Percentiles rank a stretch among this genome's conserved stretches.
These are phyloP conservation scores for Mycetomoellerius zeteki DNA, from an alignment of 1,140 invertebrate species.

Conservation along the genomic window DNA sequence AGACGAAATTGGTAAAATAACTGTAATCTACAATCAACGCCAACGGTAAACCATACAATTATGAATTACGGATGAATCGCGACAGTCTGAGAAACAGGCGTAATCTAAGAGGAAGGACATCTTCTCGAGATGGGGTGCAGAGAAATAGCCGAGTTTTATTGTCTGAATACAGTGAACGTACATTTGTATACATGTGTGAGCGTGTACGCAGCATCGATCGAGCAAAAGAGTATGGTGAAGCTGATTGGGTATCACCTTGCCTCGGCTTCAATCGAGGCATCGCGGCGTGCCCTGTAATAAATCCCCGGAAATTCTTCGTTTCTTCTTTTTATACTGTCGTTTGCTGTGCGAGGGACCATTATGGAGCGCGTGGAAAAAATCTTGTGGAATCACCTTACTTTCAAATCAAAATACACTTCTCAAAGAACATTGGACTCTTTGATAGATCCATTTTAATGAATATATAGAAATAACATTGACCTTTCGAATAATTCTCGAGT, in stretches of 20 bases:
- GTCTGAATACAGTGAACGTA: not conserved
- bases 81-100: conserved; percentile 50
- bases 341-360: conserved; percentile 9
- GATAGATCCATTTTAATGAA: conserved; percentile 8
- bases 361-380: conserved; percentile 22
- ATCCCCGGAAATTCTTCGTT: conserved; percentile 66
- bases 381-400: conserved; percentile 20
- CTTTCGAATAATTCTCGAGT: not conserved
- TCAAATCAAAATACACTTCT: conserved; percentile 32
- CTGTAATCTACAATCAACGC: conserved; percentile 75
- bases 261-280: conserved; percentile 66
- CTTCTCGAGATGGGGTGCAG: conserved; percentile 32
- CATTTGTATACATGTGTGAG: not conserved
- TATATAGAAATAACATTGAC: not conserved
- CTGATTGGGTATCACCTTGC: conserved; percentile 74
- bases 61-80: conserved; percentile 74
- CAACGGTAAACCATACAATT: conserved; percentile 68
- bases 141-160: conserved; percentile 60
- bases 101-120: conserved; percentile 56
- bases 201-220: conserved; percentile 60
- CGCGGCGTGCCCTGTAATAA: conserved; percentile 71
- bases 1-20: conserved; percentile 47
- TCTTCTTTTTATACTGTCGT: conserved; percentile 44
- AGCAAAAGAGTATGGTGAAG: conserved; percentile 53
- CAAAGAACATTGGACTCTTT: not conserved